phyloP scores from a whole-genome alignment of 1,140 invertebrate genomes.

The Brachionus koreanus region DNA sequence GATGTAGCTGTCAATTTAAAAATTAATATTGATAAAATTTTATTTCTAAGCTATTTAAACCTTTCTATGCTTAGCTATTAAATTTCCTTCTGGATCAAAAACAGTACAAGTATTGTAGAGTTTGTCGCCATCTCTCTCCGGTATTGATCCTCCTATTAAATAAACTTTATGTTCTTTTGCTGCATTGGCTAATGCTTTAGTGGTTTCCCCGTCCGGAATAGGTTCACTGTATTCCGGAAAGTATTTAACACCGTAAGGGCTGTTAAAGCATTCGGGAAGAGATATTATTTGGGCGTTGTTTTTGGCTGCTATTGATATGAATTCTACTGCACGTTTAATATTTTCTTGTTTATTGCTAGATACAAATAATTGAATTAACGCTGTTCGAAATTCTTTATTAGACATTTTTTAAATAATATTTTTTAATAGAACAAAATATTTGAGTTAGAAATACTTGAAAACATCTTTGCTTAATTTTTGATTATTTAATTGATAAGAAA shows the following conservation, averaged over 20 bases:
- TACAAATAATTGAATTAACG: conserved; percentile 74
- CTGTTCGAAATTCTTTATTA: conserved; percentile 60
- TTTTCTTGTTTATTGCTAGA: conserved; percentile 72
- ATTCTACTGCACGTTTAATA: conserved; percentile 67
- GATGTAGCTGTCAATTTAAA: conserved; percentile 68
- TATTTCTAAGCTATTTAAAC: conserved; percentile 47
- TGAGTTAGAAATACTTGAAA: not conserved
- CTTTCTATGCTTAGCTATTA: conserved; percentile 63
- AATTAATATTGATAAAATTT: conserved; percentile 45
- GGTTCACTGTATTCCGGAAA: conserved; percentile 80
- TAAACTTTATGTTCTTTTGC: conserved; percentile 75
- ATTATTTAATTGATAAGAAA: not conserved
- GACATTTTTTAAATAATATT: conserved; percentile 14
- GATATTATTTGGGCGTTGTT: conserved; percentile 72
- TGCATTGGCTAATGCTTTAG: conserved; percentile 66
- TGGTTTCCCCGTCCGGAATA: conserved; percentile 69
- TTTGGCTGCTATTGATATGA: conserved; percentile 71
- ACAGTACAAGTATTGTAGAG: conserved; percentile 86
- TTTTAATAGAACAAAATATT: not conserved
- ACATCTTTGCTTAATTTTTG: not conserved
- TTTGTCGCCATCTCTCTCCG: conserved; percentile 67
- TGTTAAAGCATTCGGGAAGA: conserved; percentile 86
- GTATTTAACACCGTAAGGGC: conserved; percentile 81
- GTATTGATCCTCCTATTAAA: conserved; percentile 80
- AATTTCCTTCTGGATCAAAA: conserved; percentile 72